Evolutionary conservation across 2,888 invertebrate species (phyloP).

Genomic region (Euzophera pinguis): DNA sequence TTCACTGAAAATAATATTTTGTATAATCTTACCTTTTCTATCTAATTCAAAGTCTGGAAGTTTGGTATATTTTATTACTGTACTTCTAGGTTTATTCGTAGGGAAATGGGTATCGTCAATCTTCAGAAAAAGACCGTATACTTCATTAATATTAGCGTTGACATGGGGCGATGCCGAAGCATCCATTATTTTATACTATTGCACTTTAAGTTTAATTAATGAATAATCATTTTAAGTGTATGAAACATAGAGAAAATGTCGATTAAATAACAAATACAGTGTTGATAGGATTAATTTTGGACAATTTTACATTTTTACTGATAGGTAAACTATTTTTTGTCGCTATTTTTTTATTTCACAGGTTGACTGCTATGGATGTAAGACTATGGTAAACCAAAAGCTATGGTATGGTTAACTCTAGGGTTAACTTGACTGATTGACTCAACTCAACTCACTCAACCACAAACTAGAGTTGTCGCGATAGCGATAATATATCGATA

Average conservation of each 20-base stretch:
- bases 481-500: no score
- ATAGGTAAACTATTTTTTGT: slow-evolving; percentile 1
- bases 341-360: no score
- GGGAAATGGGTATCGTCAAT: slow-evolving; percentile 41
- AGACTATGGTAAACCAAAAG: no score
- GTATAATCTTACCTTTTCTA: slow-evolving; percentile 44
- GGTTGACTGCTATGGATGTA: no score
- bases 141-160: slow-evolving; percentile 41
- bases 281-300: slow-evolving; percentile 23
- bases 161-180: slow-evolving; percentile 53
- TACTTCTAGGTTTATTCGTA: slow-evolving; percentile 43
- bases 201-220: slow-evolving; percentile 9
- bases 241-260: slow-evolving; percentile 7
- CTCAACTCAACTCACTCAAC: no score
- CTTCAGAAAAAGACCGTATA: slow-evolving; percentile 45
- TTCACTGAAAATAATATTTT: neutral
- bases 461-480: no score
- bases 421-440: no score
- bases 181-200: slow-evolving; percentile 55
- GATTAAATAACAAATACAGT: slow-evolving; percentile 13
- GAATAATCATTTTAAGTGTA: slow-evolving; percentile 13
- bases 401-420: no score
- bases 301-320: slow-evolving; percentile 35
- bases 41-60: slow-evolving; percentile 57
- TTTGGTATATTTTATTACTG: slow-evolving; percentile 63